Base-by-base conservation (phyloP, 2,797 vertebrate species). In the Lacerta bilineata region DNA sequence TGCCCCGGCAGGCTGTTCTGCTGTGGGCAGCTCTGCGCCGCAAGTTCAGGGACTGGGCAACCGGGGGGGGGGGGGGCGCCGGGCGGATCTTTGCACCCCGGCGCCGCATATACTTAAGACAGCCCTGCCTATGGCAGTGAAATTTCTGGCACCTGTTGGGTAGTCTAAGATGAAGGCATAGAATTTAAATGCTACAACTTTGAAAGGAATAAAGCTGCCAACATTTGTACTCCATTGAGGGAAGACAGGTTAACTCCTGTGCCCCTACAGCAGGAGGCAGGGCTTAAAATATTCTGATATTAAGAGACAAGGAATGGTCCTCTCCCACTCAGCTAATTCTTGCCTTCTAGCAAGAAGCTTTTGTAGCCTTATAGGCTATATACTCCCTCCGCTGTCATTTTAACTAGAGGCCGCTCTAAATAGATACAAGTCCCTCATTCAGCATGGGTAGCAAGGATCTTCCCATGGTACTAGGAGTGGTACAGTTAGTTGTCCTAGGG, bases 1-100 rank as follows among this genome's bases (percentile, higher is more conserved):
- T 50, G 3, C 46, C 2, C 10, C 2, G 2, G 10, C 0, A 2
- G 46, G 46, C 10, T 11, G 2, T 50, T 2, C 46, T 50, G 46
- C 3, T 10, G 9, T 2, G 2, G 46, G 2, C 10, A 9, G 46
- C 46, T 10, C 10, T 50, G 0, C 9, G 46, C 2, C 2, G 3
- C 0, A 2, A 50, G 10, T 50, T 50, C 3, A 0, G 46, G 46
- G 43, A 33, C 33, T 33, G 33, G 33, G 33, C 33, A 33, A 33
- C 33, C 33, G 33, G 33, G 33, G 43, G 43, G 33, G 33, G 43
- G 43, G 43, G 8, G 43, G 43, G 43, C 2, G 2, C 46, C 46
- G 2, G 46, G 9, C 46, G 10, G 46, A 46, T 46, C 46, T 46
- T 3, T 46, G 46, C 46, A 50, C 46, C 46, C 46, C 2, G 46